phyloP scores from a whole-genome alignment of 1,140 invertebrate species.

The Andricus grossulariae region DNA sequence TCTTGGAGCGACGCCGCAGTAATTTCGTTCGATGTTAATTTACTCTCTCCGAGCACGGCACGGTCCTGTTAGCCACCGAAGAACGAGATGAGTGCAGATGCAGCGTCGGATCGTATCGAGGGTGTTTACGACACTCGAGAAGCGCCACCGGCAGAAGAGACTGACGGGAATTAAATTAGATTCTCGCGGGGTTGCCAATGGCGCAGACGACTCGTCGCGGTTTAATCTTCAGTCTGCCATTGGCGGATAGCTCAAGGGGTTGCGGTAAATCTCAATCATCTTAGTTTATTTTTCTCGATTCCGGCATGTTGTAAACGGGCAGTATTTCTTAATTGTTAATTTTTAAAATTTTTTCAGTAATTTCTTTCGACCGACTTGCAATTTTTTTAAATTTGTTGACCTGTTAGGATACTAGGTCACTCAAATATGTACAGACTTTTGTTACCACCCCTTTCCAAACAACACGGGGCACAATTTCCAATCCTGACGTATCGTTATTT shows the following conservation, averaged over 20 bases:
- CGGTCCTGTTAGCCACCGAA: constrained; percentile 6
- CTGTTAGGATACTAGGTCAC: no score
- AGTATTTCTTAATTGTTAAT: no score
- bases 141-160: constrained; percentile 48
- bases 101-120: constrained; percentile 48
- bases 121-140: constrained; percentile 54
- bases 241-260: not conserved
- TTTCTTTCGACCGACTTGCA: no score
- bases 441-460: no score
- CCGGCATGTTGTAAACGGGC: not conserved
- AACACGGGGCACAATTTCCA: no score
- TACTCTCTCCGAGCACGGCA: not conserved
- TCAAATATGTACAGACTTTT: no score
- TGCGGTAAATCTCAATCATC: not conserved
- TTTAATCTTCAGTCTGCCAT: constrained; percentile 29
- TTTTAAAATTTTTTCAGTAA: no score
- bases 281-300: not conserved
- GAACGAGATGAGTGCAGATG: constrained; percentile 47
- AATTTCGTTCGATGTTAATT: constrained; percentile 17
- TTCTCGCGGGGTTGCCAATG: constrained; percentile 47
- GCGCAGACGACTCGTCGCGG: constrained; percentile 5
- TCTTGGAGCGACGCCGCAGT: not conserved
- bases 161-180: constrained; percentile 64
- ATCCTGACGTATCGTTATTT: no score
- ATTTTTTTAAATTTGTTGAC: no score